Percentiles rank a stretch among this genome's conserved stretches.
Evolutionary conservation across 2,888 invertebrate species (phyloP).

Genomic region (Eupelmus urozonus): DNA sequence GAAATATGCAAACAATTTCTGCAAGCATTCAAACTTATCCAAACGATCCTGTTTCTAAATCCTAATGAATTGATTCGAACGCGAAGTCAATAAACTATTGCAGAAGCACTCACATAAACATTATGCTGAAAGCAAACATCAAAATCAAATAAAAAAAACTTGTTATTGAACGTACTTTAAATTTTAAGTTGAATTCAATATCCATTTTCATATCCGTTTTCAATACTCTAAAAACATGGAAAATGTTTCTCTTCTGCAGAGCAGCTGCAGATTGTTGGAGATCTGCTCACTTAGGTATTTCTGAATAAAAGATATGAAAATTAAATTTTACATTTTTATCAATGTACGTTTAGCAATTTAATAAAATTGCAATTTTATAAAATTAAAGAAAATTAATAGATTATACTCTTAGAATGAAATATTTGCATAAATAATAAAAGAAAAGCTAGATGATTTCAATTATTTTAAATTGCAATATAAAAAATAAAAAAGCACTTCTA

Average conservation of each 20-base stretch:
- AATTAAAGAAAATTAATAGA: no score
- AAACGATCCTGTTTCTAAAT: no score
- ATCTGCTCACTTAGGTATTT: conserved; percentile 9
- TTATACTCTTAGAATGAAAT: no score
- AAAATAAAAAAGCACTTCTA: no score
- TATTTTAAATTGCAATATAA: no score
- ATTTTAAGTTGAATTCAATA: background rate
- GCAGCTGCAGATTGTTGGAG: conserved; percentile 9
- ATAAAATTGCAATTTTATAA: no score
- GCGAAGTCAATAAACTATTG: background rate
- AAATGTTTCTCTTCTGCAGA: background rate
- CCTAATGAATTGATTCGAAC: background rate
- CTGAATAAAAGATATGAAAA: background rate
- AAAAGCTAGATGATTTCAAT: no score
- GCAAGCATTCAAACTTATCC: no score
- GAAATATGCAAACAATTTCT: no score
- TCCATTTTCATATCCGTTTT: conserved; percentile 4
- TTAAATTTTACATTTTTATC: no score
- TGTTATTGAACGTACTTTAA: conserved; percentile 5
- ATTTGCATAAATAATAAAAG: no score
- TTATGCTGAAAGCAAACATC: background rate
- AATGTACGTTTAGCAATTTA: no score
- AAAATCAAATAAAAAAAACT: background rate
- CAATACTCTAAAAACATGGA: background rate
- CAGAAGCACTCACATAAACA: background rate